Evolutionary conservation across 2,797 vertebrate species (phyloP), one percentile per base, ranked within the genome.

Genomic region (Pangasius djambal): DNA sequence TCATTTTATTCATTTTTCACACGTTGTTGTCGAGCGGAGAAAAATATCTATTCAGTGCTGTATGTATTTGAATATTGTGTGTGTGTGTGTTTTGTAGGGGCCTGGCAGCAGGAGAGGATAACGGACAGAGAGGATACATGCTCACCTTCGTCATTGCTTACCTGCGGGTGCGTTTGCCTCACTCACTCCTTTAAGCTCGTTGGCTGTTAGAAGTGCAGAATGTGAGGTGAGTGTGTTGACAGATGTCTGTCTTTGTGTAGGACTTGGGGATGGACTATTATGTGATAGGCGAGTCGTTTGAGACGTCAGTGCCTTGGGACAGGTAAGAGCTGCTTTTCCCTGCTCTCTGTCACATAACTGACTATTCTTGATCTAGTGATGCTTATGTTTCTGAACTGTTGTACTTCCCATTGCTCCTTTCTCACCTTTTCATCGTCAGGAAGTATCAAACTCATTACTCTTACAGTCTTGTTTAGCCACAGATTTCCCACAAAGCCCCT

Each of bases 221-320:
- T 52, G 25, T 13, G 31, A 69, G 82, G n/a, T 22, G 34, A 31
- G 6, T 74, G 55, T 63, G 52, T 57, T 77, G 16, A 86, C 22
- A 12, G 22, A 31, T 15, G n/a, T 77, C 25, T 83, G 34, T 86
- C 13, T 37, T 81, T 50, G 89, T 91, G 89, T 95, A 99, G 99
- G 99, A 99, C 92, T 92, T 99, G 93, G 98, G 97, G 89, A 97
- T 99, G 97, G 99, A 99, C 92, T 98, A 98, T 95, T 99, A 97
- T 90, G 88, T 99, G 95, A 96, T 99, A 83, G 98, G 97, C 89
- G 99, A 99, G 95, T 99, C 99, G 57, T 99, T 99, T 95, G 99
- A 99, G 95, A 99, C 99, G 55, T 99, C 99, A 91, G 97, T 98
- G 96, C 98, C 99, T 93, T 99, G 99, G 99, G 99, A 99, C 96